Conservation (phyloP, 2,113 vertebrate genomes). For the Gallinago paraguaiae region DNA sequence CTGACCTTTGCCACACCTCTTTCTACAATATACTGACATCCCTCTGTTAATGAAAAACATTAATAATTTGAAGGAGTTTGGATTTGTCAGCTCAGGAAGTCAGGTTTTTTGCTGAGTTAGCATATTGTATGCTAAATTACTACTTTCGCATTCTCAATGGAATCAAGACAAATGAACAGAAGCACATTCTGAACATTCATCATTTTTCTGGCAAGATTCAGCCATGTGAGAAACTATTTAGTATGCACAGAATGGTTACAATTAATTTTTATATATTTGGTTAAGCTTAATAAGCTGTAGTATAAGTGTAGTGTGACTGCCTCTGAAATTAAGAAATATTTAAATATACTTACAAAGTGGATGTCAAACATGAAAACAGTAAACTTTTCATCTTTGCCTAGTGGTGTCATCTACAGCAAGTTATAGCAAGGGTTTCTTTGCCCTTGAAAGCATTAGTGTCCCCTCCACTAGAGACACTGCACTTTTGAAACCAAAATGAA, state of each 20-base stretch:
- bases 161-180: slow-evolving; percentile 14
- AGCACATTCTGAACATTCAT: neutral
- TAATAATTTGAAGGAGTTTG: neutral
- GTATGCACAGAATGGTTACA: neutral
- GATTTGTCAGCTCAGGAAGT: neutral
- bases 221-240: neutral
- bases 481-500: neutral
- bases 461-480: neutral
- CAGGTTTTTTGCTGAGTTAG: neutral
- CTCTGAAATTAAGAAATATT: neutral
- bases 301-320: no score
- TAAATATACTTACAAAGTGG: neutral
- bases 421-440: neutral
- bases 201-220: neutral
- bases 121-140: neutral
- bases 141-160: neutral
- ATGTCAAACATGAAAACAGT: neutral
- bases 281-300: neutral
- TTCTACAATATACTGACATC: neutral
- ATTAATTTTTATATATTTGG: neutral
- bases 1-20: neutral
- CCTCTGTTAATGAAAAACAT: neutral
- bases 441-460: neutral
- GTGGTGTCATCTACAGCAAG: neutral
- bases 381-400: neutral